These are phyloP conservation scores for Isichthys henryi DNA, from an alignment of 2,113 vertebrate genomes.

Conservation along the genomic window DNA sequence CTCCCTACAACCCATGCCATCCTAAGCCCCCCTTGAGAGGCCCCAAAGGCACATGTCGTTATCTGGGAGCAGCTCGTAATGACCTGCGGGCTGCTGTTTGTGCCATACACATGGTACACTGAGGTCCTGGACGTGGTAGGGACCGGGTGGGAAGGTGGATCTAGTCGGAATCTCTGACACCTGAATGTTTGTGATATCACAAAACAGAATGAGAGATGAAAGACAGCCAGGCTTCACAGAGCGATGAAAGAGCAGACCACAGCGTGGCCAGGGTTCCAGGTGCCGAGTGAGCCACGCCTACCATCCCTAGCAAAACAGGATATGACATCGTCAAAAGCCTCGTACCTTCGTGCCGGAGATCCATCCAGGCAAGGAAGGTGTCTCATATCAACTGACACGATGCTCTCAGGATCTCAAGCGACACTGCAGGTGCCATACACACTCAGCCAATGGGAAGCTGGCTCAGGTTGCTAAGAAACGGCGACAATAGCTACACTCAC, in stretches of 20 bases:
- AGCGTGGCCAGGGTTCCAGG: background rate
- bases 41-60: background rate
- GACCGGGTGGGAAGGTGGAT: background rate
- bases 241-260: background rate
- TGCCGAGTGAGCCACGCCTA: background rate
- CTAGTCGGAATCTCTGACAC: background rate
- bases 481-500: background rate
- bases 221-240: background rate
- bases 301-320: background rate
- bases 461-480: conserved; percentile 11
- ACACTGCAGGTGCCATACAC: background rate
- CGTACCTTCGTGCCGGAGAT: background rate
- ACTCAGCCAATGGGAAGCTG: background rate
- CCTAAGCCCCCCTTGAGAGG: background rate
- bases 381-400: background rate
- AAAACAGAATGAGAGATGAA: background rate
- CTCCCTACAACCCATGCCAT: background rate
- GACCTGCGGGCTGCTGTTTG: background rate
- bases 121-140: background rate
- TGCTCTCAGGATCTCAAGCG: background rate
- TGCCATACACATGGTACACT: background rate
- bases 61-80: background rate
- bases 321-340: background rate
- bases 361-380: background rate
- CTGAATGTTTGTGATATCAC: background rate